A percentile compares a stretch with the other conserved stretches of the same genome.
Evolutionary conservation across 2,888 invertebrate genomes (phyloP).

Genomic region (Leptarthrus brevirostris): DNA sequence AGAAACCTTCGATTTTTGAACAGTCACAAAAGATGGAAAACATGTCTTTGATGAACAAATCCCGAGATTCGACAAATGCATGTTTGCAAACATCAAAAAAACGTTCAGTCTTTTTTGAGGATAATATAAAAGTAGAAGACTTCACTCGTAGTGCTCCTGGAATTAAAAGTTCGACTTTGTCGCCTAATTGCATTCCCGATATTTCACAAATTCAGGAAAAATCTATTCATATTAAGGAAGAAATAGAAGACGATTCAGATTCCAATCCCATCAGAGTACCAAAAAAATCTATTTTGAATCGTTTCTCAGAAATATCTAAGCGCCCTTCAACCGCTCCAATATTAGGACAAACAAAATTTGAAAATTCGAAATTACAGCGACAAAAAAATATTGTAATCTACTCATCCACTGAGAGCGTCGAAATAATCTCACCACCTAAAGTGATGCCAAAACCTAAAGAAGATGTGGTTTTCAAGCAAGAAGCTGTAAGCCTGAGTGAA

Average conservation of each 20-base stretch:
- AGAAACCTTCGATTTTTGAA: not conserved
- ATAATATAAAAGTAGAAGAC: slow-evolving; percentile 63
- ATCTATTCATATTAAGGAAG: slow-evolving; percentile 57
- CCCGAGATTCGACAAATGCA: not conserved
- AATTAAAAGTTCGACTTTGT: slow-evolving; percentile 63
- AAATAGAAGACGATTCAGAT: slow-evolving; percentile 19
- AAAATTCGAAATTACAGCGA: not conserved
- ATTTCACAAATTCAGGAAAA: slow-evolving; percentile 54
- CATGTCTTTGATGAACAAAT: not conserved
- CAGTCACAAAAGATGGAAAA: not conserved
- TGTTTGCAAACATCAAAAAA: not conserved
- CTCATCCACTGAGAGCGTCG: not conserved
- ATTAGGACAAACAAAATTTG: not conserved
- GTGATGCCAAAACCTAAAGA: not conserved
- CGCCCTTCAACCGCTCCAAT: not conserved
- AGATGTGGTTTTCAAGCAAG: not conserved
- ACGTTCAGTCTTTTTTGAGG: slow-evolving; percentile 57
- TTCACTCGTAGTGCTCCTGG: slow-evolving; percentile 61
- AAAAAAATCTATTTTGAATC: slow-evolving; percentile 37
- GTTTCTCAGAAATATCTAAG: slow-evolving; percentile 46
- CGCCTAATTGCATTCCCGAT: slow-evolving; percentile 56
- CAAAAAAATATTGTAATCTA: not conserved
- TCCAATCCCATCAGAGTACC: not conserved
- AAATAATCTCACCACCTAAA: not conserved
- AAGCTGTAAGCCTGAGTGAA: not conserved